phyloP scores from a whole-genome alignment of 1,140 invertebrate species.

The Stratiolaelaps scimitus region DNA sequence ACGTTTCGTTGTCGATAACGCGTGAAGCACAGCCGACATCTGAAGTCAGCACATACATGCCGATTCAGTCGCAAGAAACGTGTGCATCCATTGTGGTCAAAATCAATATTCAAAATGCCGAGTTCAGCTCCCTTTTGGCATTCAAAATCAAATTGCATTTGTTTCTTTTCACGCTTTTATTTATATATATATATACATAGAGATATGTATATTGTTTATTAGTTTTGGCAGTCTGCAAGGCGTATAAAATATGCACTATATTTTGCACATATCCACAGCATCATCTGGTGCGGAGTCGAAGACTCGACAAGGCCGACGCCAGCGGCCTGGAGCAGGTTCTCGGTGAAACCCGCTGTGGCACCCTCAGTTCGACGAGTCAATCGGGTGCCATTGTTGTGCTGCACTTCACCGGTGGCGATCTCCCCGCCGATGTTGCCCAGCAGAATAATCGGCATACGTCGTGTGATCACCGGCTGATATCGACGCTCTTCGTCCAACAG shows the following conservation, averaged over 20 bases:
- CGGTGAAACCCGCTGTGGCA: neutral
- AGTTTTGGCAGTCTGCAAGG: neutral
- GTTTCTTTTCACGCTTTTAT: no score
- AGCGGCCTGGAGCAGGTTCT: neutral
- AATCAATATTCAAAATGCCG: no score
- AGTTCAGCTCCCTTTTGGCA: no score
- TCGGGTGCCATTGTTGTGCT: slow-evolving; percentile 2
- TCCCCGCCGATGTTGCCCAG: slow-evolving; percentile 6
- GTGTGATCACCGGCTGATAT: slow-evolving; percentile 14
- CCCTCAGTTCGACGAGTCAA: neutral
- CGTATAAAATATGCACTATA: neutral
- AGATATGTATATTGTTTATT: neutral
- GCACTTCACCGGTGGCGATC: neutral
- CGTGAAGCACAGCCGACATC: no score
- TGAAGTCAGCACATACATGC: no score
- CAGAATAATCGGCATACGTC: slow-evolving; percentile 25
- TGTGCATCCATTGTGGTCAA: no score
- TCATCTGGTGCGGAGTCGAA: neutral
- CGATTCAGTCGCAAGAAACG: no score
- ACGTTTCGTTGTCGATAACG: no score
- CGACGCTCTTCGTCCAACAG: neutral
- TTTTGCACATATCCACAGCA: neutral
- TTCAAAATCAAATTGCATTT: no score
- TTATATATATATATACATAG: no score
- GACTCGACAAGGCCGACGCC: neutral